Base-by-base conservation (phyloP, 2,888 invertebrate genomes). In the Eulithis prunata region DNA sequence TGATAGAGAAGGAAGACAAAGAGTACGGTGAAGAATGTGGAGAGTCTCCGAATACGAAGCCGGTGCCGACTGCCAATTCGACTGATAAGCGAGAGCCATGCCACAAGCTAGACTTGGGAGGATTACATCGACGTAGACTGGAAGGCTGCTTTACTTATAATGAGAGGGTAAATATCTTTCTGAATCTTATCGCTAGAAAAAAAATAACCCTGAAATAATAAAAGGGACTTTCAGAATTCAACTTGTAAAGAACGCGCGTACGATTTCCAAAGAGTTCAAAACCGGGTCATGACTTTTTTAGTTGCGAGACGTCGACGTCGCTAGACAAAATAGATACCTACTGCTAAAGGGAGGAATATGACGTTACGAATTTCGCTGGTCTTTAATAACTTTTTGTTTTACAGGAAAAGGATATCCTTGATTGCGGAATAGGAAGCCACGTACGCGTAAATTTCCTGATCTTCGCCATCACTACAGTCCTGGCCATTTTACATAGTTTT, bases 131-230 rank as follows among this genome's bases (percentile, higher is more conserved):
- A 43, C 89, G 97, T 71, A 93, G 95, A 65, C 93, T 97, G 36
- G 95, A 95, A 66, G 96, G 95, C 63, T 97, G 97, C 82, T 97
- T 94, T 79, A 96, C 97, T 59, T 95, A 96, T 75, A 96, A 97
- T 87, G 95, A 95, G 47, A 89, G 94, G 90, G 96, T 96, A 87
- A 68, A 46, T 68, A 55, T 49, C 36, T 21, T 32, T 32, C 32
- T 32, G 32, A 12, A 13, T 13, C 7, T 8, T 7, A 13, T 14
- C 13, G 13, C 46, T 13, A 46, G 32, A 6, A 32, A 32, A 32
- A 32, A 32, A 6, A 32, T 6, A 3, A 32, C 6, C 32, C 6
- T 6, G 32, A 32, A 32, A 32, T 5, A 32, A 21, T 21, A 21
- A 2, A 21, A 21, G 21, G 21, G 21, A 21, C 21, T 32, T 32